Conservation (phyloP, 2,797 vertebrate species). For the Lerista edwardsae region DNA sequence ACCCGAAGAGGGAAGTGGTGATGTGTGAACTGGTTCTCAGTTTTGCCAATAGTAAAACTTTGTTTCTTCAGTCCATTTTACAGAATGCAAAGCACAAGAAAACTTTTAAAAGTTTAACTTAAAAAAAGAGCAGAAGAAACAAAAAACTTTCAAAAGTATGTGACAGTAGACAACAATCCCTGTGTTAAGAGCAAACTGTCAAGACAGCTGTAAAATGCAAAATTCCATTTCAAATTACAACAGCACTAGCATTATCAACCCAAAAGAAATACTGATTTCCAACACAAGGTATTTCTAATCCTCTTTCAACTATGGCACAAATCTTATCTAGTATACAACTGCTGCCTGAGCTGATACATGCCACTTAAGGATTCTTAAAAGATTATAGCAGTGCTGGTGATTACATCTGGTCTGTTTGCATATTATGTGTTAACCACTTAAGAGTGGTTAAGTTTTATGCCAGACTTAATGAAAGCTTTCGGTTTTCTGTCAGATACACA, state of each 20-base stretch:
- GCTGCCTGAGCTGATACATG: background rate
- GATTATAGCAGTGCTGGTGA: background rate
- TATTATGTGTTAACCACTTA: background rate
- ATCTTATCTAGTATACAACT: background rate
- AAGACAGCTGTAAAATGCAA: background rate
- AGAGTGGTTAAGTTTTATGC: background rate
- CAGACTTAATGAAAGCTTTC: background rate
- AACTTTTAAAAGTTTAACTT: too few relatives aligned
- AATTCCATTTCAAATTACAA: background rate
- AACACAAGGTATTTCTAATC: background rate
- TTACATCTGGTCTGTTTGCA: background rate
- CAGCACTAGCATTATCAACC: background rate
- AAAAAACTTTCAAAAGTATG: too few relatives aligned
- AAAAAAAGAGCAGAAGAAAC: too few relatives aligned
- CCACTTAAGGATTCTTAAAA: background rate
- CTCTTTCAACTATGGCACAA: background rate
- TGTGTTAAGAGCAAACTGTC: background rate
- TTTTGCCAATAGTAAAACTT: background rate
- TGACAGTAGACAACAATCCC: background rate
- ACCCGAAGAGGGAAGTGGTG: background rate
- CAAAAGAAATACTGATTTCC: background rate
- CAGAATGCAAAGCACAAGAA: background rate
- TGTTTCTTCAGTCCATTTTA: background rate
- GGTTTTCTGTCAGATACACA: background rate
- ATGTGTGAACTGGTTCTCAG: background rate